Conservation (phyloP, 2,797 vertebrate genomes). For the Pitangus sulphuratus region DNA sequence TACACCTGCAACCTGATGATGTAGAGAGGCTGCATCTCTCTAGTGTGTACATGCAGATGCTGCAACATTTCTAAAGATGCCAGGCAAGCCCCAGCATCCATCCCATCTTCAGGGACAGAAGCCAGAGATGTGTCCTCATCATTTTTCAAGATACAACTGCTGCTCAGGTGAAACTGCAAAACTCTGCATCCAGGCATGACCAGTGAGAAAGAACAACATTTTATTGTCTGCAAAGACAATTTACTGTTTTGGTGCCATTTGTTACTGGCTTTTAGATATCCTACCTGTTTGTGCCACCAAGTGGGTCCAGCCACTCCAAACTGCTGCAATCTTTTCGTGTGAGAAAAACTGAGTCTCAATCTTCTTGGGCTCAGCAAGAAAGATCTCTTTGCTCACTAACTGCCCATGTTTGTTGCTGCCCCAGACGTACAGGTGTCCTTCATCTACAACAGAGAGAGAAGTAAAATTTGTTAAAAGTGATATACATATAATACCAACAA, state of each 20-base stretch:
- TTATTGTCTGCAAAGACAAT: background rate
- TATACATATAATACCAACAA: background rate
- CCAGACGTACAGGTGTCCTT: conserved; percentile 89
- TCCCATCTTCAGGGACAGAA: background rate
- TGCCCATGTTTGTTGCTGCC: conserved; percentile 91
- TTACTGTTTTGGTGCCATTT: background rate
- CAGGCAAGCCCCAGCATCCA: background rate
- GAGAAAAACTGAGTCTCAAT: conserved; percentile 77
- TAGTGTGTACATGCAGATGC: background rate
- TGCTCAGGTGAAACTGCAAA: background rate
- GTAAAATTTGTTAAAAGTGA: background rate
- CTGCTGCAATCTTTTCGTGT: conserved; percentile 78
- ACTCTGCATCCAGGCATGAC: background rate
- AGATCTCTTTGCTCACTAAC: conserved; percentile 78
- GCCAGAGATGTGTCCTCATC: background rate
- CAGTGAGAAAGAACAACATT: background rate
- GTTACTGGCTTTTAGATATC: background rate
- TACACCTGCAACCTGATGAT: background rate
- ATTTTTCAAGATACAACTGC: background rate
- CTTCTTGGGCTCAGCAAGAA: conserved; percentile 78
- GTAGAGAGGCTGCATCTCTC: background rate
- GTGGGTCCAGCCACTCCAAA: conserved; percentile 95
- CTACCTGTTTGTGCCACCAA: conserved; percentile 87
- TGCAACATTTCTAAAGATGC: background rate
- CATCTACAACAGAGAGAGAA: conserved; percentile 69